A percentile compares a stretch with the other conserved stretches of the same genome.
Conservation (phyloP, 2,113 vertebrate genomes). For the Plecotus auritus region DNA sequence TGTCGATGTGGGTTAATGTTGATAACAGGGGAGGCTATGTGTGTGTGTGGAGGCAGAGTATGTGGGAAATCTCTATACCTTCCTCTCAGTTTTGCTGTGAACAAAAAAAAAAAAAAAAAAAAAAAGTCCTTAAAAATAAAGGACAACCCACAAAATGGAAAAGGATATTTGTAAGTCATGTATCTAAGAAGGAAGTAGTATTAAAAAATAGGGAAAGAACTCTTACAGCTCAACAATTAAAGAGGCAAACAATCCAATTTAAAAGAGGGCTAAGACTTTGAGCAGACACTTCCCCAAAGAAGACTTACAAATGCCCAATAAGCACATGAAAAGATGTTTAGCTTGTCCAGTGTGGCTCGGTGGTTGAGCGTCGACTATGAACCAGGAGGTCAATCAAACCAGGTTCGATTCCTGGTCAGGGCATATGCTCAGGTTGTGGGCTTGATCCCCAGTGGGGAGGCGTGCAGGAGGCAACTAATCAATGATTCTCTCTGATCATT, state of each 20-base stretch:
- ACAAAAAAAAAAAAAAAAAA: not conserved
- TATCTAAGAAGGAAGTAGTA: not conserved
- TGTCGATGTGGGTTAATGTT: not conserved
- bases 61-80: not conserved
- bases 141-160: not conserved
- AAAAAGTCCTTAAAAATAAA: not conserved
- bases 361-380: too few relatives aligned
- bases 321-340: too few relatives aligned
- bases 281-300: not conserved
- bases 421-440: too few relatives aligned
- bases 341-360: too few relatives aligned
- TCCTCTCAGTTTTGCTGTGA: too few relatives aligned
- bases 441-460: too few relatives aligned
- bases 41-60: too few relatives aligned
- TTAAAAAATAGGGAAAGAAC: not conserved
- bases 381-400: too few relatives aligned
- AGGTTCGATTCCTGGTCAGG: too few relatives aligned
- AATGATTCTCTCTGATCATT: too few relatives aligned
- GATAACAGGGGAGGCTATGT: not conserved
- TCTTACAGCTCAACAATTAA: not conserved
- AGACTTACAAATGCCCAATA: not conserved
- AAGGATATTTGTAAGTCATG: not conserved
- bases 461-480: too few relatives aligned
- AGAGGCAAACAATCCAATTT: not conserved
- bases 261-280: not conserved